Base-by-base conservation (phyloP, 2,888 invertebrate genomes). In the Calliphora vomitoria region DNA sequence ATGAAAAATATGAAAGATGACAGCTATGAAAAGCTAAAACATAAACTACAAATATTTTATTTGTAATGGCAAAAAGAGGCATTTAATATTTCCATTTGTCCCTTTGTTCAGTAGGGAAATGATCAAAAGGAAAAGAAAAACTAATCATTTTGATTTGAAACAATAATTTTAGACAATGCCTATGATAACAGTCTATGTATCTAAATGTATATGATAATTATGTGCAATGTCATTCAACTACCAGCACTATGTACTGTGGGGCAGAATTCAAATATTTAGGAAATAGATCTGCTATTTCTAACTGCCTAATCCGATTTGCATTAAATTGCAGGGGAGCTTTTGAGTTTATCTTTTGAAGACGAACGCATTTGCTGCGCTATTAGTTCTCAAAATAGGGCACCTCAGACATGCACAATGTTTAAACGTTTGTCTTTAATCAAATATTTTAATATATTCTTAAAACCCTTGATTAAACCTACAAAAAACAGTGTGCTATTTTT, bases 1-100 rank as follows among this genome's bases (percentile, higher is more conserved):
- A 41, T 58, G 71, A 71, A 4, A 80, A 80, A 60, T 80, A 25
- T 18, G 62, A 41, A 50, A 71, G 71, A 62, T 80, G 80, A 71
- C 62, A 71, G 50, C 38, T 50, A 25, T 31, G 11, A 35, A 60
- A 71, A 62, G 60, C 11, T 50, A 18, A 50, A 80, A 80, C n/a
- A 50, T 50, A 50, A 53, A 53, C 25, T 62, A 50, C 6, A 62
- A 38, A 50, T 44, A 38, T 55, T 53, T 75, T 13, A 8, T 20
- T 41, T 20, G 4, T 38, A 13, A 41, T 18, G 41, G 1, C 18
- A 53, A 53, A 8, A 11, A 44, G 41, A 64, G 5, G 11, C 18
- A 8, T 8, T 13, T 41, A 18, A 18, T 41, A 41, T 11, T 11
- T 8, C 13, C 13, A 3, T 50, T 1, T 50, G 11, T 50, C 6